Conservation (phyloP, 2,113 vertebrate species). For the Callipepla californica region DNA sequence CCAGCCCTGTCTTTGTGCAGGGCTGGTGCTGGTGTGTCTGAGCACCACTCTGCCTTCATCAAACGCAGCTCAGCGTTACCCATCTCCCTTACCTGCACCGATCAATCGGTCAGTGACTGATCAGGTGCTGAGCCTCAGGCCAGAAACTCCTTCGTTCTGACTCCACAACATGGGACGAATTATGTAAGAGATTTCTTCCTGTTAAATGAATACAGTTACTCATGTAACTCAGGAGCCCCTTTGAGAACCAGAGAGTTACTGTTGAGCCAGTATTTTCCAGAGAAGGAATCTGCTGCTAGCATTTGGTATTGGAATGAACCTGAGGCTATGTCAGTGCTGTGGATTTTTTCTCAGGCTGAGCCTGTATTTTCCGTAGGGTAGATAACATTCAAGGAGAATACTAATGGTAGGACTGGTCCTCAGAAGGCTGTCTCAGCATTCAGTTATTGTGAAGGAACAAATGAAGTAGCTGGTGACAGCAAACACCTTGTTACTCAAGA, state of each 20-base stretch:
- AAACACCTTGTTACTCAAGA: neutral
- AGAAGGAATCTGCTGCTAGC: neutral
- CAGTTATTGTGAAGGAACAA: neutral
- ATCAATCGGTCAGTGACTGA: neutral
- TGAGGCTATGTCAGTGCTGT: neutral
- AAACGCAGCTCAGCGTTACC: neutral
- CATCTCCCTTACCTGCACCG: neutral
- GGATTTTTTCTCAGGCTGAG: neutral
- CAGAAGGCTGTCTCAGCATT: neutral
- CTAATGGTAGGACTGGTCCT: neutral
- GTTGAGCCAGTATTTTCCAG: neutral
- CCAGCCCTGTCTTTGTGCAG: neutral
- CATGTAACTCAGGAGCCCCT: fast-evolving
- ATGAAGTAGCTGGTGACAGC: neutral
- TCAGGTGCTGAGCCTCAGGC: neutral
- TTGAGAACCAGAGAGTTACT: neutral
- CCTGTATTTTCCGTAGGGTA: neutral
- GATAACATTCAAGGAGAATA: neutral
- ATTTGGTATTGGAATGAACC: neutral
- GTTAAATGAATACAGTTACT: neutral
- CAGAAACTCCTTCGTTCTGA: neutral
- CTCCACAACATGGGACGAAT: neutral
- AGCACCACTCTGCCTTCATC: neutral
- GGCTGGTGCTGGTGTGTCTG: neutral
- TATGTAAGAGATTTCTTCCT: neutral